Evolutionary conservation across 1,140 invertebrate species (phyloP), one percentile per base, ranked within the genome.

Genomic region (Drosophila virilis): DNA sequence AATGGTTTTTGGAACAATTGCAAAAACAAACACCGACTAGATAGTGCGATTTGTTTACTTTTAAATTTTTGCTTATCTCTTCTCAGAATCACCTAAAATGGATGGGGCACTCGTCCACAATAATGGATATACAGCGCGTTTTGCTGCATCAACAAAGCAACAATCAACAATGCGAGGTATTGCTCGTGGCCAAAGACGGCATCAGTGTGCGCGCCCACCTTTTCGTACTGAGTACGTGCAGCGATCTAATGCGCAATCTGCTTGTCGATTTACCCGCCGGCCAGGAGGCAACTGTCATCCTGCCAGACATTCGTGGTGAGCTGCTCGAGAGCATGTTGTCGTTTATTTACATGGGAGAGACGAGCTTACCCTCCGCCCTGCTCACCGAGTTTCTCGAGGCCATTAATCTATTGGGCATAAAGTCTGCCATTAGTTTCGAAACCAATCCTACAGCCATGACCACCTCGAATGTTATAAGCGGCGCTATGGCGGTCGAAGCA

Each of bases 101-200:
- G 91, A 92, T 92, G 91, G 91, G 89, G n/a, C 91, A 92, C 64
- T 77, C 89, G 59, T 80, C 80, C 67, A 92, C 91, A 22, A 89
- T 92, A 57, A 85, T 92, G 72, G 91, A 92, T 54, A 91, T 92
- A 42, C 89, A 92, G 52, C 81, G 83, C 13, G 66, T 74, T 33
- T 61, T 92, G n/a, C 84, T 80, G 2, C 74, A 79, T 38, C 71
- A 74, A 58, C 71, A 74, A 8, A 75, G 59, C 54, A 88, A 89
- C 65, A 72, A 60, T 32, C 62, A 85, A 37, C 80, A 67, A 33
- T 92, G 89, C 61, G 91, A 92, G 46, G 91, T 92, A 10, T 69
- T 89, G 12, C 61, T 92, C 33, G 86, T 83, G 62, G 81, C 83
- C 55, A 90, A 82, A 64, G 85, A 89, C 58, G 91, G 86, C 7